Percentiles rank a stretch among this genome's conserved stretches.
These are phyloP conservation scores for Cariama cristata DNA, from an alignment of 2,113 vertebrate species.

Conservation along the genomic window DNA sequence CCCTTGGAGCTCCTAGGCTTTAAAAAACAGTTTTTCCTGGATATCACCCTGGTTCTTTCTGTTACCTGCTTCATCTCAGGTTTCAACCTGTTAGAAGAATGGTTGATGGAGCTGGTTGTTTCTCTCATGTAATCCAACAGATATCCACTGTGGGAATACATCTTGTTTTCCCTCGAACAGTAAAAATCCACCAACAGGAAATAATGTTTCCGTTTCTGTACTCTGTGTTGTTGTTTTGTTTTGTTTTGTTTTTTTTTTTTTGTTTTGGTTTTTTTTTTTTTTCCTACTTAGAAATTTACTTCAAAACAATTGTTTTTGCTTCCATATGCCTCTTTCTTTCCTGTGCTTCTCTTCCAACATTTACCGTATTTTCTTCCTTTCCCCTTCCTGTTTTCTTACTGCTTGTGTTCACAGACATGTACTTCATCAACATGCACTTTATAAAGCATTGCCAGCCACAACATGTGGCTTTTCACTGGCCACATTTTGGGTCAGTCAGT, in stretches of 20 bases:
- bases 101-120: neutral
- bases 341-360: neutral
- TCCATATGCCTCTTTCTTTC: neutral
- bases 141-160: neutral
- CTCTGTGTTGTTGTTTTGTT: neutral
- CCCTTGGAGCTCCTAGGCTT: neutral
- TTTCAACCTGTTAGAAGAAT: neutral
- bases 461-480: neutral
- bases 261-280: neutral
- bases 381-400: neutral
- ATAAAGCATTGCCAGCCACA: neutral
- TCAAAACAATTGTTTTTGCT: neutral
- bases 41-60: neutral
- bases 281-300: neutral
- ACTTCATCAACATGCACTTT: neutral
- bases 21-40: neutral
- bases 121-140: neutral
- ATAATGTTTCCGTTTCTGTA: neutral
- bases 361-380: neutral
- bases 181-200: neutral
- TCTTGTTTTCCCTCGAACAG: neutral
- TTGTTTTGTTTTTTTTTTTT: neutral
- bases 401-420: neutral
- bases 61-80: neutral
- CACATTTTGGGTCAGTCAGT: neutral